Conservation (phyloP, 2,888 invertebrate species). For the Drosophila percnosoma region DNA sequence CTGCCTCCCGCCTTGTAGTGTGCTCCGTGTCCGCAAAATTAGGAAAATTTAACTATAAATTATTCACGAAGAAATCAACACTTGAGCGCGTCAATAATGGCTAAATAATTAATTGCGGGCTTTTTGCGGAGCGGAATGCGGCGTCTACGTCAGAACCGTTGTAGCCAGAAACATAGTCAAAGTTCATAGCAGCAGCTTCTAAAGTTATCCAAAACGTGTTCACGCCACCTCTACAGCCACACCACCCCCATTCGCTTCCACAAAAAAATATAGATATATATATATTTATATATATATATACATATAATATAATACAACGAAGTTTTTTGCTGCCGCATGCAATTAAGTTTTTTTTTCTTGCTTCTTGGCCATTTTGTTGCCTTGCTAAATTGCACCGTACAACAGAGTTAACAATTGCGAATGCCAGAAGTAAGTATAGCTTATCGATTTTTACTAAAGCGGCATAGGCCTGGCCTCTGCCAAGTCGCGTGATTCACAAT, state of each 20-base stretch:
- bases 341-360: slow-evolving; percentile 14
- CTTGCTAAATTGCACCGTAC: slow-evolving; percentile 34
- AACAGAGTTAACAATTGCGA: slow-evolving; percentile 38
- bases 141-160: slow-evolving; percentile 49
- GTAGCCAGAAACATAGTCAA: slow-evolving; percentile 25
- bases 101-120: slow-evolving; percentile 50
- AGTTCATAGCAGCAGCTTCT: slow-evolving; percentile 65
- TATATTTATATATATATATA: background rate
- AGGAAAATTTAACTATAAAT: slow-evolving; percentile 35
- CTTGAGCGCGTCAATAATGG: slow-evolving; percentile 49
- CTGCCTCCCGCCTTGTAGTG: slow-evolving; percentile 40
- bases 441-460: slow-evolving; percentile 69
- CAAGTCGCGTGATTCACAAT: slow-evolving; percentile 78
- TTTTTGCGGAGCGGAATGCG: slow-evolving; percentile 48
- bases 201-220: slow-evolving; percentile 57
- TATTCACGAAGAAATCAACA: slow-evolving; percentile 41
- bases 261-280: background rate
- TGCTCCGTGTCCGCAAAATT: slow-evolving; percentile 28
- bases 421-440: slow-evolving; percentile 69
- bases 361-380: slow-evolving; percentile 37
- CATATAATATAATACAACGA: slow-evolving; percentile 12
- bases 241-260: slow-evolving; percentile 12
- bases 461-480: slow-evolving; percentile 39
- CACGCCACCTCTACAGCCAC: slow-evolving; percentile 26
- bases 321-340: slow-evolving; percentile 32